Conservation (phyloP, 92 coral and sea anemone genomes). For the Diadumene lineata region DNA sequence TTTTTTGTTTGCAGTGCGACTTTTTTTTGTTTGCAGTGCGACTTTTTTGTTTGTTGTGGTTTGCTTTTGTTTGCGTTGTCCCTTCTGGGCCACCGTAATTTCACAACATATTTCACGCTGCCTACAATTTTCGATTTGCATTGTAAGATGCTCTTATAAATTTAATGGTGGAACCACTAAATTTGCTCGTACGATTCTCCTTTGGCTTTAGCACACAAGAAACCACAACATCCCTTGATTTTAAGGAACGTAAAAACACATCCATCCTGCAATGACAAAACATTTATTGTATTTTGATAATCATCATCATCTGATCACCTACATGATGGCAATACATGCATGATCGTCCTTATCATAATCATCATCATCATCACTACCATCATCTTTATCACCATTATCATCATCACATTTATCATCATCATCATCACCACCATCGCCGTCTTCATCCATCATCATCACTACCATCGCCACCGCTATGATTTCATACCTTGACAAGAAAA, state of each 20-base stretch:
- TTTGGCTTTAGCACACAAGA: background rate
- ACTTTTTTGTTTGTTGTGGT: too few relatives aligned
- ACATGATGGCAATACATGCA: background rate
- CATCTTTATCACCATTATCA: background rate
- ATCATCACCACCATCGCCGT: background rate
- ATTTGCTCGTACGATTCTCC: background rate
- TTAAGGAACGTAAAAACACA: constrained; percentile 5
- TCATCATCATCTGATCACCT: background rate
- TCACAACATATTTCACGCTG: too few relatives aligned
- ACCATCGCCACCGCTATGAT: background rate
- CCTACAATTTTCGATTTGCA: too few relatives aligned
- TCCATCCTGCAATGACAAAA: constrained; percentile 13
- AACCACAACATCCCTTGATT: background rate
- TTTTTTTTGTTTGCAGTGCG: too few relatives aligned
- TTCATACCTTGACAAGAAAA: constrained; percentile 39
- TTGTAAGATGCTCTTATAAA: too few relatives aligned
- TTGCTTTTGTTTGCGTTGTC: too few relatives aligned
- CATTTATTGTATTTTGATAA: too few relatives aligned
- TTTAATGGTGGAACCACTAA: too few relatives aligned
- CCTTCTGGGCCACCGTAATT: too few relatives aligned
- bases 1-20: too few relatives aligned
- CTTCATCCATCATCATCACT: background rate
- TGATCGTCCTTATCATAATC: background rate
- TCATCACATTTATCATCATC: background rate
- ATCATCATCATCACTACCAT: background rate